Evolutionary conservation across 2,888 invertebrate genomes (phyloP), one percentile per base, ranked within the genome.

Genomic region (Lepetodrilus schrolli): DNA sequence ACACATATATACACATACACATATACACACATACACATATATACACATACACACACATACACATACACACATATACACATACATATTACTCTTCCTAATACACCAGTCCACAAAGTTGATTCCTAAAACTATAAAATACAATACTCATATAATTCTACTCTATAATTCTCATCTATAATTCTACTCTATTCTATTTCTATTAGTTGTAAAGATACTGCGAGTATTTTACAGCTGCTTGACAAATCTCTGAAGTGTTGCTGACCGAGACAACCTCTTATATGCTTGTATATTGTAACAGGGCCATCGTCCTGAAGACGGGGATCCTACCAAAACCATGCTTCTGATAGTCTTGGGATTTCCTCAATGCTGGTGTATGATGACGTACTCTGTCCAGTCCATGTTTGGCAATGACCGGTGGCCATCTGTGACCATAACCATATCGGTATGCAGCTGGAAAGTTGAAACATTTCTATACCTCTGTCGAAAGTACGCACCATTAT

Each of bases 271-370:
- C 10, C 13, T 48, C 1, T 48, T 17, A 36, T 21, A 3, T 34
- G 10, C 17, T 50, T 50, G 50, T 21, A 17, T 50, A 4, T 50
- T 51, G 21, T 3, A 23, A 38, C 70, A 74, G 75, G 74, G 50
- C 36, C 37, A 30, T 8, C n/a, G 51, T 34, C 38, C 5, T 1
- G 48, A n/a, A 3, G 48, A 20, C 10, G 30, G 68, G 7, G 74
- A 74, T 75, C 84, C 86, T 1, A 73, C 78, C 2, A 78, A 81
- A 70, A 84, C 83, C 7, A 80, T 95, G 81, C 91, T 98, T 68
- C 92, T 97, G 70, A 94, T 96, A 80, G 95, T 95, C 4, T 96
- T 96, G 88, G 93, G 95, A 43, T 94, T 96, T 72, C 97, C 98
- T 0, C 97, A 98, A 91, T 91, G 96, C 73, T 96, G 96, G 71